Base-by-base conservation (phyloP, 2,888 invertebrate species). In the Tetragnatha montana region DNA sequence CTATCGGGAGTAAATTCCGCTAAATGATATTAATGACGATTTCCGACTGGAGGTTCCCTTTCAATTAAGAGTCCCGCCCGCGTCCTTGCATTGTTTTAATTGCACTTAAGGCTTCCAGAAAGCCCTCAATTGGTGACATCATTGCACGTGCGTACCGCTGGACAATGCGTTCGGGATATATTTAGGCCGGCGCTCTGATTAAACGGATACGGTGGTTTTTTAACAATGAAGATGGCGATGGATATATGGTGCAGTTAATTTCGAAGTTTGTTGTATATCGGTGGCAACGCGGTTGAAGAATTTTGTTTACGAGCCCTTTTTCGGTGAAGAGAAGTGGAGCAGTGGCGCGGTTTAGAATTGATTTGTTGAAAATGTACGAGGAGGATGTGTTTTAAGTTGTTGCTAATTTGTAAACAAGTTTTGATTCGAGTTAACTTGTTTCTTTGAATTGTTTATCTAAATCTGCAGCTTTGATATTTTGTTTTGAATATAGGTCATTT, bases 1-100 rank as follows among this genome's bases (percentile, higher is more conserved):
- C 75, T 76, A 70, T 17, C n/a, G 47, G 84, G 21, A 35, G 69
- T 84, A 84, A 84, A 84, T 84, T 84, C 68, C 69, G n/a, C 19
- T 76, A 84, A 84, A 84, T 76, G 71, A 76, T 84, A 84, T 84
- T 84, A 84, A 84, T 84, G 84, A 68, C 74, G 60, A 17, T 12
- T 73, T 60, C 82, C 22, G 82, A 74, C 76, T 12, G 68, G 60
- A 47, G 47, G 14, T 47, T 76, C 49, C 70, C 76, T 84, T 84
- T 84, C 76, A 84, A 84, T 84, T 84, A 84, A 75, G 49, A 51
- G 50, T n/a, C 75, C 84, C 75, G 35, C 75, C 50, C 47, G 68
- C 69, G 84, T 50, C 51, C 82, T 82, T 74, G 51, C 22, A 60
- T 82, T 82, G 82, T 82, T 73, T 74, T 8, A 75, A 75, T 75